phyloP scores from a whole-genome alignment of 1,140 invertebrate species.

The Drosophila varians region DNA sequence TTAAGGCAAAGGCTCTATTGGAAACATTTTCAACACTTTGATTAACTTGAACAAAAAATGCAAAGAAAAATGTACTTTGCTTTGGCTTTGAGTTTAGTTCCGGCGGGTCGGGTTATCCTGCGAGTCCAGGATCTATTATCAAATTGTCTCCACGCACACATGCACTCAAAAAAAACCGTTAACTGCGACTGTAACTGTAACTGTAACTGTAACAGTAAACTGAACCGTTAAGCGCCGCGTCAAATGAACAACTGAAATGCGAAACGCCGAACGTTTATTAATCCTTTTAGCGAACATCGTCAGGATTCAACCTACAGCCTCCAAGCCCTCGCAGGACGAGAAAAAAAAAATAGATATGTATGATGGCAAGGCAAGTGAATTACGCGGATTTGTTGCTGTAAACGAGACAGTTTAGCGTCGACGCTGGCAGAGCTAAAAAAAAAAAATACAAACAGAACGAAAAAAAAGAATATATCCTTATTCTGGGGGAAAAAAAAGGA shows the following conservation, averaged over 20 bases:
- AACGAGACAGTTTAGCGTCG: conserved; percentile 73
- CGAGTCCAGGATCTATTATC: conserved; percentile 9
- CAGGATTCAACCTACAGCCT: conserved; percentile 27
- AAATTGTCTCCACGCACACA: conserved; percentile 16
- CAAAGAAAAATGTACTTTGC: not conserved
- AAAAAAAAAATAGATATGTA: not conserved
- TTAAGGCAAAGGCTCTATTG: not conserved
- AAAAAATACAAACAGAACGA: not conserved
- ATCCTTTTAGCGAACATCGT: conserved; percentile 74
- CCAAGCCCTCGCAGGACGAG: not conserved
- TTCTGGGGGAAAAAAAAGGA: conserved; percentile 17
- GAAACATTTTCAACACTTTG: not conserved
- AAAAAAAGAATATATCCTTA: not conserved
- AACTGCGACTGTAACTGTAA: conserved; percentile 11
- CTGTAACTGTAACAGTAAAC: conserved; percentile 37
- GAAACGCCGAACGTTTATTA: conserved; percentile 74
- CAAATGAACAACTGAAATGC: conserved; percentile 82
- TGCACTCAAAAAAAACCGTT: conserved; percentile 2
- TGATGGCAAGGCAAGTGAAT: conserved; percentile 52
- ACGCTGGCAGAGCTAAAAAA: conserved; percentile 27
- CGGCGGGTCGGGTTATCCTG: conserved; percentile 6
- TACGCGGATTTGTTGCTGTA: conserved; percentile 80
- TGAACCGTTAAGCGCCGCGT: conserved; percentile 78
- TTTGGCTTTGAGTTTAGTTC: not conserved
- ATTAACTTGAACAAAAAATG: conserved; percentile 1